Evolutionary conservation across 2,888 invertebrate species (phyloP).

Genomic region (Mesorhabditis belari): DNA sequence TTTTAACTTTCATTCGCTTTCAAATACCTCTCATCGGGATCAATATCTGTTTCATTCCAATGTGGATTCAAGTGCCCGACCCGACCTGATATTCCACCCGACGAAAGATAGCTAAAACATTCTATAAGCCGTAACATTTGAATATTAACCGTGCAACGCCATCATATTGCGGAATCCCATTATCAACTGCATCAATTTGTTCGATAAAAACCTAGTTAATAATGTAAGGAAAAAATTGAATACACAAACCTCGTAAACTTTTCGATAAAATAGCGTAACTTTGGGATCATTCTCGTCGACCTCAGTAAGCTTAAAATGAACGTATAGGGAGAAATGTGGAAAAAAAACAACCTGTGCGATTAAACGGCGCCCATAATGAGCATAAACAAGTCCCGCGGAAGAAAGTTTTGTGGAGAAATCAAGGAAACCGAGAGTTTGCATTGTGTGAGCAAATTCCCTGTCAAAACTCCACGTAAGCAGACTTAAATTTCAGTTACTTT

Average conservation of each 20-base stretch:
- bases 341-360: slow-evolving; percentile 55
- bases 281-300: slow-evolving; percentile 7
- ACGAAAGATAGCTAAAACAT: slow-evolving; percentile 30
- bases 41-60: slow-evolving; percentile 67
- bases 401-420: slow-evolving; percentile 67
- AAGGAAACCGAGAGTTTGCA: slow-evolving; percentile 45
- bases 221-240: no score
- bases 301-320: slow-evolving; percentile 13
- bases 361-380: slow-evolving; percentile 77
- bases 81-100: slow-evolving; percentile 56
- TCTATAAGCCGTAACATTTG: background rate
- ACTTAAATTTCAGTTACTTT: slow-evolving; percentile 54
- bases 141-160: slow-evolving; percentile 33
- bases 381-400: slow-evolving; percentile 82
- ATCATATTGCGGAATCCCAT: slow-evolving; percentile 69
- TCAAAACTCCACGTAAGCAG: background rate
- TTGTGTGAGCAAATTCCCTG: slow-evolving; percentile 56
- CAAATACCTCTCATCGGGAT: slow-evolving; percentile 46
- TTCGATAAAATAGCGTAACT: slow-evolving; percentile 54
- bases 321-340: background rate
- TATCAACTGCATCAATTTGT: slow-evolving; percentile 93
- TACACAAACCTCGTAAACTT: slow-evolving; percentile 76
- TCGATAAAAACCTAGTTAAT: slow-evolving; percentile 79
- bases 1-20: slow-evolving; percentile 3
- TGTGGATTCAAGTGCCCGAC: slow-evolving; percentile 73